These are phyloP conservation scores for Scaptomyza graminum DNA, from an alignment of 1,140 invertebrate genomes.

Conservation along the genomic window DNA sequence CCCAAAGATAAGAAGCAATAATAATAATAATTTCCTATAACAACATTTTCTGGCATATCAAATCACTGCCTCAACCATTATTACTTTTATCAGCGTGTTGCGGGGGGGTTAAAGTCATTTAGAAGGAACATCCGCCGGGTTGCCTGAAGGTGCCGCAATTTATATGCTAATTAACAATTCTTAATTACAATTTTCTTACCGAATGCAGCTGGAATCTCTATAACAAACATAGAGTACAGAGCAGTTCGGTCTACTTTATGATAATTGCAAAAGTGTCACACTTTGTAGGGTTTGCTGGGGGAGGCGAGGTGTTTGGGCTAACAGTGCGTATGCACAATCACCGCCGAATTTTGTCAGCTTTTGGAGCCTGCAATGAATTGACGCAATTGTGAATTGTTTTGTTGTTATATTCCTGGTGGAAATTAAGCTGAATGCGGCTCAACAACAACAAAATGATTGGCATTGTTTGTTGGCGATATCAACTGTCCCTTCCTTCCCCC, in stretches of 20 bases:
- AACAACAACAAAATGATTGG: slow-evolving; percentile 60
- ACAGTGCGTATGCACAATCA: slow-evolving; percentile 40
- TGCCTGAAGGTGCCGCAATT: slow-evolving; percentile 49
- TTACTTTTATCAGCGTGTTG: slow-evolving; percentile 15
- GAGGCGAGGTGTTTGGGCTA: background rate
- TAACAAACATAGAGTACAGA: slow-evolving; percentile 1
- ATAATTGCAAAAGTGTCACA: slow-evolving; percentile 30
- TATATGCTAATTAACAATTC: slow-evolving; percentile 76
- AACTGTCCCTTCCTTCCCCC: slow-evolving; percentile 49
- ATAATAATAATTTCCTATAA: too few relatives aligned
- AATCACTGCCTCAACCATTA: background rate
- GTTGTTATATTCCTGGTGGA: slow-evolving; percentile 68
- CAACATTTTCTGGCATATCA: background rate
- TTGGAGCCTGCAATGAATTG: slow-evolving; percentile 49
- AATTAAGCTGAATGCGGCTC: slow-evolving; percentile 69
- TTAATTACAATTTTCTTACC: slow-evolving; percentile 56
- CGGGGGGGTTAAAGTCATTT: slow-evolving; percentile 54
- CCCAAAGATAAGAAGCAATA: too few relatives aligned
- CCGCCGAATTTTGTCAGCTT: slow-evolving; percentile 41
- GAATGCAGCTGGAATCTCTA: slow-evolving; percentile 13
- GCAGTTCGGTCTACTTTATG: slow-evolving; percentile 13
- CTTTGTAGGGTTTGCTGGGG: slow-evolving; percentile 8
- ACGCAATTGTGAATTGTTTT: slow-evolving; percentile 58
- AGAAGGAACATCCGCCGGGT: slow-evolving; percentile 11
- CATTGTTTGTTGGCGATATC: slow-evolving; percentile 64